These are phyloP conservation scores for Semnornis frantzii DNA, from an alignment of 2,113 vertebrate genomes.

Conservation along the genomic window DNA sequence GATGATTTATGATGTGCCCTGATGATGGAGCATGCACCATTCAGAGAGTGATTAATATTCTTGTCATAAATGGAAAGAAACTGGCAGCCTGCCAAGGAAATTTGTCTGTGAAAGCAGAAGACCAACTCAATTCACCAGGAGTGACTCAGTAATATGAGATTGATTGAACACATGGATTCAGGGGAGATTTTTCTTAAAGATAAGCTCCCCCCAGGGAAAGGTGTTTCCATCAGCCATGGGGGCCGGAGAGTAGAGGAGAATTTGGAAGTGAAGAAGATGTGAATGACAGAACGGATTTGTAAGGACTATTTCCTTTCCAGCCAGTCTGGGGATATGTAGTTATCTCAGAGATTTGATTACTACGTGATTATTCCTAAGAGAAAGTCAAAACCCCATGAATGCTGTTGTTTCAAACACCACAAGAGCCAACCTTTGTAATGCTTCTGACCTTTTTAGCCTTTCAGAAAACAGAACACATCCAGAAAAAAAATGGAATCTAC, in stretches of 20 bases:
- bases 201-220: neutral
- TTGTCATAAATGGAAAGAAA: conserved; percentile 1
- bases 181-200: neutral
- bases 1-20: neutral
- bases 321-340: neutral
- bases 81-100: neutral
- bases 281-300: neutral
- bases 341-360: neutral
- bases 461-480: neutral
- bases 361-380: neutral
- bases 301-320: neutral
- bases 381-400: neutral
- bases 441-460: neutral
- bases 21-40: neutral
- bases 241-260: neutral
- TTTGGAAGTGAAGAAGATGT: neutral
- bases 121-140: neutral
- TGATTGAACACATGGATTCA: neutral
- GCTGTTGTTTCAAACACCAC: neutral
- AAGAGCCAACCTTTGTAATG: neutral
- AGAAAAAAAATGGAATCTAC: neutral
- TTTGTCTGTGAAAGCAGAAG: neutral
- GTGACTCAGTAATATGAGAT: neutral
- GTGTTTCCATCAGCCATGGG: neutral
- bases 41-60: conserved; percentile 13